Conservation (phyloP, 2,888 invertebrate genomes). For the Xestia ashworthii region DNA sequence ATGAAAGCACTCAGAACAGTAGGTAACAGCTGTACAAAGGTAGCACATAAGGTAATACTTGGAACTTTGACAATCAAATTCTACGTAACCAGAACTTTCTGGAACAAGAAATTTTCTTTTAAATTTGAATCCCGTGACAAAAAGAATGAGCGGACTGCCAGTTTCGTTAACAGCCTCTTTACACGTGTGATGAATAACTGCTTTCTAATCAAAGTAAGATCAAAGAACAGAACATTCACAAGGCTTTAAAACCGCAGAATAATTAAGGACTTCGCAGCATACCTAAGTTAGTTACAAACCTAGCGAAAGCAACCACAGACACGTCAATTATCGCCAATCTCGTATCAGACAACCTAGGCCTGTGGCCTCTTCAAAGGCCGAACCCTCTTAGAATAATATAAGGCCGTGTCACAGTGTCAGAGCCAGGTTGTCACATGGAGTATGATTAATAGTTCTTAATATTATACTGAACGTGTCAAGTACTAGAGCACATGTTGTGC, state of each 20-base stretch:
- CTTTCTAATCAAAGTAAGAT: background rate
- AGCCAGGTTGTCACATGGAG: constrained; percentile 15
- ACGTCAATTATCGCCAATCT: constrained; percentile 7
- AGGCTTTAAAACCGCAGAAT: background rate
- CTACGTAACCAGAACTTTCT: too few relatives aligned
- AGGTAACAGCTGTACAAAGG: too few relatives aligned
- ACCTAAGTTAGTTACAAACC: background rate
- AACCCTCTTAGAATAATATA: constrained; percentile 29
- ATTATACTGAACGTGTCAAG: constrained; percentile 49
- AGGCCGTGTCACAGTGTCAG: constrained; percentile 38
- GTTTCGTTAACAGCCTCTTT: background rate
- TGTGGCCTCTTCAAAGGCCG: constrained; percentile 14
- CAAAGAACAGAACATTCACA: background rate
- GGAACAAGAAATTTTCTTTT: too few relatives aligned
- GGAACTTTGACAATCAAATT: background rate
- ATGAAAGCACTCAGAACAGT: background rate
- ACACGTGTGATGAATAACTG: background rate
- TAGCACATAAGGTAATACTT: background rate
- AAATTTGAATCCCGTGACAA: too few relatives aligned
- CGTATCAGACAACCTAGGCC: background rate
- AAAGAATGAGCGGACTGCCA: background rate
- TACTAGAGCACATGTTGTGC: constrained; percentile 32
- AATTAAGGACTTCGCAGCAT: background rate
- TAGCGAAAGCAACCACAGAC: constrained; percentile 4
- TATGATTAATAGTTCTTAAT: constrained; percentile 63